A percentile compares a stretch with the other conserved stretches of the same genome.
These are phyloP conservation scores for Leptinotarsa texana DNA, from an alignment of 1,140 invertebrate genomes.

Conservation along the genomic window DNA sequence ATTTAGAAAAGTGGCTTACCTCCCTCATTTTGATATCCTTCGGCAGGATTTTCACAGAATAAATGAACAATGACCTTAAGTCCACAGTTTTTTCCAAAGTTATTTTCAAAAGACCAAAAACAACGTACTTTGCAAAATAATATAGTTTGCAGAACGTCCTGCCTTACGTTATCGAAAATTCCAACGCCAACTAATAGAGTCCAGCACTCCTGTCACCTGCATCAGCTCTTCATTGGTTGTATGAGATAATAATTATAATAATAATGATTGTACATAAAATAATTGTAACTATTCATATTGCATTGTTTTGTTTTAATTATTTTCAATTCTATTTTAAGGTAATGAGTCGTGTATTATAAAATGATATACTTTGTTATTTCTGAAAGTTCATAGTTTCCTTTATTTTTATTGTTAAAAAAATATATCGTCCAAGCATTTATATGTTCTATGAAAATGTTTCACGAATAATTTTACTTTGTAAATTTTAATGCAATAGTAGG, in stretches of 20 bases:
- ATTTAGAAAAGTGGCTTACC: slow-evolving; percentile 15
- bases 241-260: slow-evolving; percentile 34
- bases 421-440: slow-evolving; percentile 20
- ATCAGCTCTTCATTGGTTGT: slow-evolving; percentile 43
- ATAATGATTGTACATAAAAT: slow-evolving; percentile 37
- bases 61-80: too few relatives aligned
- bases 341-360: slow-evolving; percentile 29
- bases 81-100: too few relatives aligned
- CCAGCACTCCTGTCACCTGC: slow-evolving; percentile 44
- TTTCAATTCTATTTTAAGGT: slow-evolving; percentile 25
- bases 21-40: slow-evolving; percentile 10
- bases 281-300: slow-evolving; percentile 48
- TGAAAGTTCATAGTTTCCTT: slow-evolving; percentile 16
- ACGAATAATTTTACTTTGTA: slow-evolving; percentile 9
- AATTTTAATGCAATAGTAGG: slow-evolving; percentile 21
- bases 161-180: background rate
- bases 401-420: slow-evolving; percentile 19
- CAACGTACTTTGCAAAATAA: too few relatives aligned
- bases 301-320: slow-evolving; percentile 37
- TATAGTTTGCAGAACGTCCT: background rate
- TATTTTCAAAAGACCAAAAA: too few relatives aligned
- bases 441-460: slow-evolving; percentile 15
- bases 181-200: slow-evolving; percentile 31
- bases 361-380: slow-evolving; percentile 28
- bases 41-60: background rate